Percentiles rank a stretch among this genome's conserved stretches.
Conservation (phyloP, 1,140 invertebrate species). For the Conopomorpha cramerella region DNA sequence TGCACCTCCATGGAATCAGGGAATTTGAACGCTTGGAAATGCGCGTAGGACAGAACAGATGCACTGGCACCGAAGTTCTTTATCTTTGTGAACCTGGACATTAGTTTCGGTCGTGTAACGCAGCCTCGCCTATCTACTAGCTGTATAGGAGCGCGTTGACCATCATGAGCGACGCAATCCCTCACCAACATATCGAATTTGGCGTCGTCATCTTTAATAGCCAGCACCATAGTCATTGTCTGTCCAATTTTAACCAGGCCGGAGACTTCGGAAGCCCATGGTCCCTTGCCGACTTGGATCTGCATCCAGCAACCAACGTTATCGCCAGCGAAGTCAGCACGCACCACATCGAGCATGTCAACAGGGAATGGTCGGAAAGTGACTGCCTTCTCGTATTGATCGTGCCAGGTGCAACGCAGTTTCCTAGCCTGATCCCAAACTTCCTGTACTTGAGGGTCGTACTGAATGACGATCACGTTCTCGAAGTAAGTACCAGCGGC, state of each 20-base stretch:
- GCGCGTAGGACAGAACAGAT: conserved; percentile 88
- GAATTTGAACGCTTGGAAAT: conserved; percentile 95
- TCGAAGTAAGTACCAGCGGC: conserved; percentile 93
- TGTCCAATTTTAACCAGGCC: conserved; percentile 94
- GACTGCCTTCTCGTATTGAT: conserved; percentile 94
- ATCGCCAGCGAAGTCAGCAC: conserved; percentile 92
- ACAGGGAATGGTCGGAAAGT: conserved; percentile 94
- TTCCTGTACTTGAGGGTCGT: conserved; percentile 93
- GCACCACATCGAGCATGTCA: conserved; percentile 92
- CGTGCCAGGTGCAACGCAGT: conserved; percentile 92
- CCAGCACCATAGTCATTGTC: conserved; percentile 96
- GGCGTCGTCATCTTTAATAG: conserved; percentile 93
- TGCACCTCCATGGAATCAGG: conserved; percentile 96
- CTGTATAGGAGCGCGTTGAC: conserved; percentile 92
- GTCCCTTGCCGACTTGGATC: conserved; percentile 92
- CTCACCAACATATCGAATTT: conserved; percentile 96
- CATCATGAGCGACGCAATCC: conserved; percentile 93
- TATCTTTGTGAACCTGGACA: conserved; percentile 93
- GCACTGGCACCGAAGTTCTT: conserved; percentile 94
- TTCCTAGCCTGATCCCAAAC: conserved; percentile 95
- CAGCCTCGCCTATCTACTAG: conserved; percentile 92
- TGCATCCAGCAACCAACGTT: conserved; percentile 97
- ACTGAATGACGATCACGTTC: conserved; percentile 93
- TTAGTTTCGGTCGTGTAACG: conserved; percentile 87
- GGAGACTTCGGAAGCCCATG: conserved; percentile 93